These are phyloP conservation scores for Basileuterus tristriatus DNA, from an alignment of 2,797 vertebrate species.

Conservation along the genomic window DNA sequence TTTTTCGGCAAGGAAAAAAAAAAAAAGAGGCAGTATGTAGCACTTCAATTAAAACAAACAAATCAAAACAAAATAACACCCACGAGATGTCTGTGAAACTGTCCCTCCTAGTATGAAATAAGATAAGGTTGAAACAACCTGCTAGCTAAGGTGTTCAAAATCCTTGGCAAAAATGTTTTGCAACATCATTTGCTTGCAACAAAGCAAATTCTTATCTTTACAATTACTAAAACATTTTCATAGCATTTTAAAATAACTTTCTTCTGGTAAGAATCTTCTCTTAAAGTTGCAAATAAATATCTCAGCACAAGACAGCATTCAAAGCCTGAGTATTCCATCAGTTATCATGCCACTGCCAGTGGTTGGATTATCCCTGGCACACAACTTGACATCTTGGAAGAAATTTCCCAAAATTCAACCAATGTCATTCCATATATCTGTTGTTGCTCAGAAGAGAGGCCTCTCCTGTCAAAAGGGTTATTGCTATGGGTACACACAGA, in stretches of 20 bases:
- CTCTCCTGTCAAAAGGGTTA: neutral
- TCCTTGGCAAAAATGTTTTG: neutral
- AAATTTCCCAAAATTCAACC: neutral
- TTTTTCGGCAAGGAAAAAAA: neutral
- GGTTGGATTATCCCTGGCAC: neutral
- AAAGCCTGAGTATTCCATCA: neutral
- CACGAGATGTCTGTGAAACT: neutral
- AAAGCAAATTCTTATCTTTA: neutral
- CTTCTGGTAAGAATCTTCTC: neutral
- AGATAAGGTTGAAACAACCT: neutral
- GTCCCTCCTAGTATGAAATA: neutral
- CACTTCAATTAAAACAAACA: conserved; percentile 39
- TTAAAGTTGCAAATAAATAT: neutral
- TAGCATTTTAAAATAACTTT: neutral
- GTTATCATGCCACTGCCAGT: neutral
- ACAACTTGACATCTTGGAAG: neutral
- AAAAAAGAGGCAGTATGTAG: neutral
- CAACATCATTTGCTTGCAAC: neutral
- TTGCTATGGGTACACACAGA: neutral
- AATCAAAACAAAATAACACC: conserved; percentile 16
- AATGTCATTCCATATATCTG: neutral
- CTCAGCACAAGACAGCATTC: neutral
- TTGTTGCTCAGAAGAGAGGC: neutral
- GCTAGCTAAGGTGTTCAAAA: neutral
- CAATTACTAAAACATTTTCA: neutral